Evolutionary conservation across 1,140 invertebrate species (phyloP), one percentile per base, ranked within the genome.

Genomic region (Zaprionus kolodkinae): DNA sequence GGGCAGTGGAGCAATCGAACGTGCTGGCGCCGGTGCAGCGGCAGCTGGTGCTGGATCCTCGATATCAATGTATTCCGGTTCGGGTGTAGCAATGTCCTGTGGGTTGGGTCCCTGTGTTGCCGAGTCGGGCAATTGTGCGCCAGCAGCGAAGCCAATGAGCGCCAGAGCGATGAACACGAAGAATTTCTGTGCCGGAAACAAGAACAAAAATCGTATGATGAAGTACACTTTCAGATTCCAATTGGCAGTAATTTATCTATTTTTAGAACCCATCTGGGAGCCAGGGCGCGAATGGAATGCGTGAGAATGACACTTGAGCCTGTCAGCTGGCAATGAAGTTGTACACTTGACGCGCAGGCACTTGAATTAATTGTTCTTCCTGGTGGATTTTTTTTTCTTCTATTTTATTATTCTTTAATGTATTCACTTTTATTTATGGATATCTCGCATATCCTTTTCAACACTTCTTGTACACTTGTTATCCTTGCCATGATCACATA

Each of bases 61-160:
- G 30, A 92, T 92, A 52, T 92, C 91, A 71, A 92, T 92, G 72
- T 92, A 92, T 68, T 92, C 91, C 21, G 91, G 91, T 69, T 92
- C 91, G 2, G 91, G 91, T 67, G 91, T 92, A 36, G 91, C 91
- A 71, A 92, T 92, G 55, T 92, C 91, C 79, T 92, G 91, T 0
- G 91, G 91, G 72, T 92, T 92, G 57, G 91, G 91, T 62, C 91
- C 91, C 74, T 92, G 91, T 52, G 91, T 92, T 13, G 91, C 91
- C 15, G 91, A 92, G 52, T 92, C 91, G 25, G 82, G 91, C 38
- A 92, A 52, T 56, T 79, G 78, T 17, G 83, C 89, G 17, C 78
- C 88, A 43, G 77, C 77, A 15, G 78, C 91, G 55, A 76, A 77
- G 68, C 91, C 91, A 78, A 92, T 69, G 35, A 92, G 73, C 52